Evolutionary conservation across 2,797 vertebrate species (phyloP), one percentile per base, ranked within the genome.

Genomic region (Erithacus rubecula): DNA sequence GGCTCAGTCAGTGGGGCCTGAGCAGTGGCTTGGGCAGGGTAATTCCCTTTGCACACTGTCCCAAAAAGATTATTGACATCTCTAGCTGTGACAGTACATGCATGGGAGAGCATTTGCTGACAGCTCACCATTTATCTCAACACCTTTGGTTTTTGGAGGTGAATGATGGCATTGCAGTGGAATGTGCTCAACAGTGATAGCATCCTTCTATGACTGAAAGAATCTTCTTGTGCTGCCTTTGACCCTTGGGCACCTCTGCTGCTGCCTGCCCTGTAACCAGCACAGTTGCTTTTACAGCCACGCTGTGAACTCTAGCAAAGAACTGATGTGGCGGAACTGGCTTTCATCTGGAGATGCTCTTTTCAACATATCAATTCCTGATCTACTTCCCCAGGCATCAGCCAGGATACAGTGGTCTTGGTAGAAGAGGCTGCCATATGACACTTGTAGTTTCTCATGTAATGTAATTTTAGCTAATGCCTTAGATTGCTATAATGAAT

Each of bases 191-290:
- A 2, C 29, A n/a, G n/a, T 10, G 8, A 10, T 22, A 36, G 19
- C 23, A 10, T 62, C 1, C 0, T 44, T 30, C 16, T 44, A 0
- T 5, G 4, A 4, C 41, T 56, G 21, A 55, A 43, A 47, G 39
- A 46, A 20, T 47, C 41, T 26, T 72, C 64, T 32, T 36, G 20
- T 6, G 18, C 74, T 86, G n/a, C 29, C 56, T 86, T 37, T 47
- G 32, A 37, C 58, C 29, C 4, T 32, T 51, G 52, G 59, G 29
- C 20, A 6, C n/a, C 65, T 79, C 2, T 36, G 39, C 30, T 84
- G n/a, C 55, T 80, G 30, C 51, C 24, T 80, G 18, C 69, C 52
- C 53, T 70, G n/a, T 19, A 87, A 52, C 16, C 59, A 63, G 68
- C 22, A 49, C 41, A 51, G 30, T n/a, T 79, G 46, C 17, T 79